Evolutionary conservation across 2,797 vertebrate genomes (phyloP).

Genomic region (Sebastes nivosus): DNA sequence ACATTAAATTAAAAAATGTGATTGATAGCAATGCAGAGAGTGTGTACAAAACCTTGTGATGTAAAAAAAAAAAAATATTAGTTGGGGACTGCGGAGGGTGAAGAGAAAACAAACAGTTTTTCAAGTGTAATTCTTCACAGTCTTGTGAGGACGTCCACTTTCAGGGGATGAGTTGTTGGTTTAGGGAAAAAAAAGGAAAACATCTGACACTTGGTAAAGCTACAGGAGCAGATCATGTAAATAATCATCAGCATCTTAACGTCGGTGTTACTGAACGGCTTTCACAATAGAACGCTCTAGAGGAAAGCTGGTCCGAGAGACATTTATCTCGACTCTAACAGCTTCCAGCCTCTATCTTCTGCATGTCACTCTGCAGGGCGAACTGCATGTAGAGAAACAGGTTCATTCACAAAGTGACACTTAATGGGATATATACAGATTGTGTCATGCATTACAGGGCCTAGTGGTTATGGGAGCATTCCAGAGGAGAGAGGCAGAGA

Average conservation of each 20-base stretch:
- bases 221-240: constrained; percentile 29
- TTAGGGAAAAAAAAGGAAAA: constrained; percentile 28
- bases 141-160: constrained; percentile 21
- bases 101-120: constrained; percentile 65
- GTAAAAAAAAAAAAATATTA: constrained; percentile 67
- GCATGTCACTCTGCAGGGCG: constrained; percentile 35
- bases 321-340: constrained; percentile 31
- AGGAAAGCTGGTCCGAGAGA: background rate
- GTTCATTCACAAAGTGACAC: constrained; percentile 73
- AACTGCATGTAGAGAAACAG: constrained; percentile 56
- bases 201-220: constrained; percentile 13
- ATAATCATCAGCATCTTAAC: constrained; percentile 10
- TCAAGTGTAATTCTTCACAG: constrained; percentile 53
- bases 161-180: constrained; percentile 27
- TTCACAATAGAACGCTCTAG: background rate
- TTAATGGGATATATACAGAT: constrained; percentile 80
- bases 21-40: constrained; percentile 78
- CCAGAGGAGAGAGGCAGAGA: constrained; percentile 67
- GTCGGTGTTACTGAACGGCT: background rate
- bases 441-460: constrained; percentile 74
- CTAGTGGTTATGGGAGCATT: constrained; percentile 71
- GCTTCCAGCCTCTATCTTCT: constrained; percentile 28
- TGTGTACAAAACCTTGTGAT: constrained; percentile 67
- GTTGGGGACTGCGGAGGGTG: constrained; percentile 56
- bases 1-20: constrained; percentile 85